A percentile compares a stretch with the other conserved stretches of the same genome.
Evolutionary conservation across 2,113 vertebrate species (phyloP).

Genomic region (Ailurus styani): DNA sequence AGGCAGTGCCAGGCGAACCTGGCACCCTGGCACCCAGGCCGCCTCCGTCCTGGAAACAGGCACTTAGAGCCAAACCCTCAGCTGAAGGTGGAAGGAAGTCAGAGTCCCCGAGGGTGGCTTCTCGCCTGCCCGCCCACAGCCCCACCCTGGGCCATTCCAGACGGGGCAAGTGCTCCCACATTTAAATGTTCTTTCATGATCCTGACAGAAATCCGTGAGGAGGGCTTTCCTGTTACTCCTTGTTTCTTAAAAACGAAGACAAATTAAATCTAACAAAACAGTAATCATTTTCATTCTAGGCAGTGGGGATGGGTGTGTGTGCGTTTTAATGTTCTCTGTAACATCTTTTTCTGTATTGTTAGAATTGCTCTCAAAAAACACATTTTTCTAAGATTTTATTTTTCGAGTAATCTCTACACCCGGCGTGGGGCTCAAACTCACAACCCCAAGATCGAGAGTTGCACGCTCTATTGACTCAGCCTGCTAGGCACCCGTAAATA

Average conservation of each 20-base stretch:
- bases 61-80: conserved; percentile 16
- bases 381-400: neutral
- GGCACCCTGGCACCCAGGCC: conserved; percentile 17
- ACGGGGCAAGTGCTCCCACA: neutral
- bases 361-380: neutral
- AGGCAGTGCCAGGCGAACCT: conserved; percentile 23
- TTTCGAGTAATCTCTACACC: neutral
- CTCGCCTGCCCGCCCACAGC: neutral
- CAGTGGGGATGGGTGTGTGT: neutral
- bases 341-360: neutral
- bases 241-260: conserved; percentile 31
- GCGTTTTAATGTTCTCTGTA: neutral
- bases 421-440: neutral
- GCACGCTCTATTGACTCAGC: neutral
- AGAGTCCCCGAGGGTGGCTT: neutral
- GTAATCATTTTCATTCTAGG: neutral
- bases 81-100: conserved; percentile 46
- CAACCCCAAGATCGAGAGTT: neutral
- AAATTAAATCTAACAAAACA: neutral
- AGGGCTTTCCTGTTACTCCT: neutral
- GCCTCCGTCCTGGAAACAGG: conserved; percentile 56
- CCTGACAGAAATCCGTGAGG: neutral
- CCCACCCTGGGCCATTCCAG: neutral
- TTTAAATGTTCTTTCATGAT: neutral
- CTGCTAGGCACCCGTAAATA: neutral